Percentiles rank a stretch among this genome's conserved stretches.
These are phyloP conservation scores for Thamnophis elegans DNA, from an alignment of 2,797 vertebrate genomes.

Conservation along the genomic window DNA sequence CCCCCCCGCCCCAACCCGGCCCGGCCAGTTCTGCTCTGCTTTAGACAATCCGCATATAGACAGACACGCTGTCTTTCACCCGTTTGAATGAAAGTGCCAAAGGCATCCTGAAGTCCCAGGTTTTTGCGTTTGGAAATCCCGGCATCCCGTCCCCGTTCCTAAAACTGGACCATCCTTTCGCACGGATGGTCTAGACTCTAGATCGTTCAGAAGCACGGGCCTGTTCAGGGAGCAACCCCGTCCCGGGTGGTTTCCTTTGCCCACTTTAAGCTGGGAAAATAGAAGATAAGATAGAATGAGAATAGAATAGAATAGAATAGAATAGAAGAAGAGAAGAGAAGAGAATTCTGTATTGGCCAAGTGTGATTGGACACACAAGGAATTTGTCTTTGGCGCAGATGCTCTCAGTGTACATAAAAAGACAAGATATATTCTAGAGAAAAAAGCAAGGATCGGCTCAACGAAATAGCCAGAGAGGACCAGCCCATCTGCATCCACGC, in stretches of 20 bases:
- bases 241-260: background rate
- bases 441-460: background rate
- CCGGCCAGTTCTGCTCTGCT: background rate
- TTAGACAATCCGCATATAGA: background rate
- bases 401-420: too few species aligned
- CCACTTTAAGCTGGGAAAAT: background rate
- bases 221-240: background rate
- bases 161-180: background rate
- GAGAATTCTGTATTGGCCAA: too few species aligned
- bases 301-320: too few species aligned
- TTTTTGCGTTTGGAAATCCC: background rate
- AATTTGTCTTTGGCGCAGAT: too few species aligned
- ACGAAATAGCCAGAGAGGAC: background rate
- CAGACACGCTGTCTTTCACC: background rate
- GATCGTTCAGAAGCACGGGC: background rate
- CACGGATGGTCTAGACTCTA: background rate
- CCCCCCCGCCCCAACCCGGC: too few species aligned
- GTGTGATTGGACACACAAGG: too few species aligned
- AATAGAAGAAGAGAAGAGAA: too few species aligned
- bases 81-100: background rate
- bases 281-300: too few species aligned
- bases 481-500: background rate
- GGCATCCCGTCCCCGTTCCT: background rate
- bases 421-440: too few species aligned
- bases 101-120: background rate